phyloP scores from a whole-genome alignment of 2,888 invertebrate genomes.

The Standfussiana lucernea region DNA sequence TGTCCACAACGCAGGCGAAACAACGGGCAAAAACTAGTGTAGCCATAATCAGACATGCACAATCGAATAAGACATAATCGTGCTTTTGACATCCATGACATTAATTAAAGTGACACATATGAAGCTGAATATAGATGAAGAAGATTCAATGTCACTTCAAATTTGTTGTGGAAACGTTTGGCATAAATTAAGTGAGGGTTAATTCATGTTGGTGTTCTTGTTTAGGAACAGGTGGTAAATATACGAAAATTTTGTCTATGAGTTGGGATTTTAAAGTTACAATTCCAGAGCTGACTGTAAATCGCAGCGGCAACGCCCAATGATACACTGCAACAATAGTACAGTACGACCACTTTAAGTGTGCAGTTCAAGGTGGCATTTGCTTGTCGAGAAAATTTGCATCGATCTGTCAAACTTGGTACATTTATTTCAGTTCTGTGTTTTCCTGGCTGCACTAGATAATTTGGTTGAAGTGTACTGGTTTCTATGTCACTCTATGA shows the following conservation, averaged over 20 bases:
- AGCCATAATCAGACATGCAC: background rate
- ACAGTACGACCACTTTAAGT: background rate
- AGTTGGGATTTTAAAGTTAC: background rate
- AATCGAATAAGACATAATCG: conserved; percentile 13
- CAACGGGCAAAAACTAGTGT: background rate
- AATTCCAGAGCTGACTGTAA: background rate
- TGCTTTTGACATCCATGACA: background rate
- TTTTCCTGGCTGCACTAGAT: background rate
- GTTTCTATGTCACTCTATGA: background rate
- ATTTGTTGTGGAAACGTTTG: conserved; percentile 17
- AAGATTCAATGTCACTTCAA: conserved; percentile 21
- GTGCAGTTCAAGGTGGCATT: background rate
- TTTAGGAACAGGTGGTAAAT: background rate
- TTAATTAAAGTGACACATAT: conserved; percentile 42
- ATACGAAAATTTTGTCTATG: background rate
- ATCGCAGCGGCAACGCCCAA: background rate
- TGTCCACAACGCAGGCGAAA: background rate
- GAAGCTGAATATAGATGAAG: conserved; percentile 23
- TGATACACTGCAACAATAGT: background rate
- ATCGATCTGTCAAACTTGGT: background rate
- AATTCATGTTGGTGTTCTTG: conserved; percentile 10
- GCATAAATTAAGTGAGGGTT: conserved; percentile 19
- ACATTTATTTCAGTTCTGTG: background rate
- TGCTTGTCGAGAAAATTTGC: background rate
- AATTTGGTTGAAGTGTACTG: background rate